phyloP scores from a whole-genome alignment of 2,797 vertebrate genomes.

The Fundulus diaphanus region DNA sequence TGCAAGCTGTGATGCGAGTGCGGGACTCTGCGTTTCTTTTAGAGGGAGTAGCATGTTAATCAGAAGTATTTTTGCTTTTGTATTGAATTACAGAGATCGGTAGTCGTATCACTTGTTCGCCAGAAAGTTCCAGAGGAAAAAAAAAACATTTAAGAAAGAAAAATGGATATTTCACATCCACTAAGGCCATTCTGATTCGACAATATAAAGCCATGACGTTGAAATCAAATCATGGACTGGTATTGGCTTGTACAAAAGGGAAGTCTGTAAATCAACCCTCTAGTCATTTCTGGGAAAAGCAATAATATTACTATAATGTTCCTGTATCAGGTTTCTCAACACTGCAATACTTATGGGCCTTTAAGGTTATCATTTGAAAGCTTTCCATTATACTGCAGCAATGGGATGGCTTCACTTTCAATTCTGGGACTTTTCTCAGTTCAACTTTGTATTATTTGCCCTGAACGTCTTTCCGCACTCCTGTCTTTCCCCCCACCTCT shows the following conservation, averaged over 20 bases:
- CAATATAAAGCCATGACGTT: slow-evolving; percentile 15
- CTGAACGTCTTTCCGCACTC: neutral
- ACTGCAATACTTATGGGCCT: slow-evolving; percentile 13
- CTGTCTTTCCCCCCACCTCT: neutral
- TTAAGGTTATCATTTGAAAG: slow-evolving; percentile 28
- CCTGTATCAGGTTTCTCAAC: slow-evolving; percentile 41
- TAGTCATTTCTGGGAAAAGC: slow-evolving; percentile 38
- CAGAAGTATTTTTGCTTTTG: neutral
- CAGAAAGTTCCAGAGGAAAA: neutral
- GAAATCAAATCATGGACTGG: slow-evolving; percentile 39
- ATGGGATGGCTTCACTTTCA: slow-evolving; percentile 9
- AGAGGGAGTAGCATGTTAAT: neutral
- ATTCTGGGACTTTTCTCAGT: slow-evolving; percentile 3
- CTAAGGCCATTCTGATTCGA: slow-evolving; percentile 22
- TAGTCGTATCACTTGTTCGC: neutral
- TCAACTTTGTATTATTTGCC: slow-evolving; percentile 3
- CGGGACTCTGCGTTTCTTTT: neutral
- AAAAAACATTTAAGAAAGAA: neutral
- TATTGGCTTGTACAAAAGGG: slow-evolving; percentile 23
- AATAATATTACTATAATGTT: slow-evolving; percentile 28
- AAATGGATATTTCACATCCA: neutral
- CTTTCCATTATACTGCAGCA: slow-evolving; percentile 2
- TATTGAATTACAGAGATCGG: neutral
- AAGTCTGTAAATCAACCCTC: slow-evolving; percentile 42
- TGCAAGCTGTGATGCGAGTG: neutral